Base-by-base conservation (phyloP, 1,140 invertebrate species). In the Caenorhabditis remanei region DNA sequence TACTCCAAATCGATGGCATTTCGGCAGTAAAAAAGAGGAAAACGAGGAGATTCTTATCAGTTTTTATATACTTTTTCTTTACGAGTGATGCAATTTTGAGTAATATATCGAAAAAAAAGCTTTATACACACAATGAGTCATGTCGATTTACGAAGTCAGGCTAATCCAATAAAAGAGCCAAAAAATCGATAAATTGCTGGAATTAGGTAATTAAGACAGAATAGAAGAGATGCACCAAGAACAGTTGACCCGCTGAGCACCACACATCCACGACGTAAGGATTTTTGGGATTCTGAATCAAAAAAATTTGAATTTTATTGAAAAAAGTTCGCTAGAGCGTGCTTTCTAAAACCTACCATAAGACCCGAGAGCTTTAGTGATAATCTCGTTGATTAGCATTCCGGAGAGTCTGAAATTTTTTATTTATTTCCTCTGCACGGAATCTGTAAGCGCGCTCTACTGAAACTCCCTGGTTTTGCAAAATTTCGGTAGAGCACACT, bases 1-100 rank as follows among this genome's bases (percentile, higher is more conserved):
- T 32, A 2, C 32, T 32, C 71, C 71, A 79, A 53, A 79, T n/a
- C 13, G 71, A 50, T 50, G 71, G 46, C 71, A 79, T 79, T 2
- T 0, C 32, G 32, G 7, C 21, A 63, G 24, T 4, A 21, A 79
- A 19, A 71, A 71, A 7, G 65, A 21, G 46, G 11, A 71, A 46
- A 11, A 71, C 11, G n/a, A 46, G 16, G 40, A 5, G 13, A 65
- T 2, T 65, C 65, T 71, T 46, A 46, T 46, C 32, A 32, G 32
- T 32, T 32, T 32, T 32, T 32, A 32, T 32, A 32, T 2, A 32
- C 32, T 32, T 32, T 32, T 32, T 32, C 2, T 32, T 1, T 32
- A 32, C 32, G 32, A 32, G 32, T 32, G 32, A 32, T 32, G 32
- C 32, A 32, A 32, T 32, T 32, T 32, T 32, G 1, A 2, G 32